Conservation (phyloP, 2,888 invertebrate species). For the Drosophila paranaensis region DNA sequence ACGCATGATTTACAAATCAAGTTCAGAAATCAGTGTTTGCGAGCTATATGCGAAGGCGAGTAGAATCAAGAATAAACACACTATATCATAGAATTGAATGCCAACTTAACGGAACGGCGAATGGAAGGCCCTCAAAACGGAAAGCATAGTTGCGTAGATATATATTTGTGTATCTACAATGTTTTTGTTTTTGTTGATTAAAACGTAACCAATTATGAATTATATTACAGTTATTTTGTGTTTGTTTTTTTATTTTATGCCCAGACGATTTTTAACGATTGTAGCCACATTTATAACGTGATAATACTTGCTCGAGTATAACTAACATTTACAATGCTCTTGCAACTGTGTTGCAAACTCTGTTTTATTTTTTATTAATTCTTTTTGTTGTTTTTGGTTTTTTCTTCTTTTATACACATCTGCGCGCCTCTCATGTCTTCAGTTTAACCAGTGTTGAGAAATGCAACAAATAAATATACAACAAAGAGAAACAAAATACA, state of each 20-base stretch:
- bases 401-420: not conserved
- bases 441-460: slow-evolving; percentile 12
- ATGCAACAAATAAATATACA: slow-evolving; percentile 13
- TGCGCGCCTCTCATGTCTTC: slow-evolving; percentile 4
- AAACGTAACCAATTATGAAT: slow-evolving; percentile 23
- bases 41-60: not conserved
- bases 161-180: slow-evolving; percentile 23
- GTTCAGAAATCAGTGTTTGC: not conserved
- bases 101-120: slow-evolving; percentile 9
- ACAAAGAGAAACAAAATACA: slow-evolving; percentile 16
- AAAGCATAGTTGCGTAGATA: slow-evolving; percentile 25
- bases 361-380: not conserved
- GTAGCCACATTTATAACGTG: slow-evolving; percentile 60
- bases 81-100: slow-evolving; percentile 1
- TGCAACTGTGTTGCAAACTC: slow-evolving; percentile 50
- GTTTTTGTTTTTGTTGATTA: slow-evolving; percentile 5
- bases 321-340: slow-evolving; percentile 57
- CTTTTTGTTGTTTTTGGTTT: not conserved
- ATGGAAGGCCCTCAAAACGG: slow-evolving; percentile 13
- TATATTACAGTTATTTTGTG: slow-evolving; percentile 41
- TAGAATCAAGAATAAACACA: not conserved
- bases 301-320: slow-evolving; percentile 58
- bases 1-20: slow-evolving; percentile 14
- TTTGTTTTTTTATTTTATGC: slow-evolving; percentile 13
- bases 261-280: slow-evolving; percentile 48